phyloP scores from a whole-genome alignment of 2,113 vertebrate species.

The Brevimyrus niger region DNA sequence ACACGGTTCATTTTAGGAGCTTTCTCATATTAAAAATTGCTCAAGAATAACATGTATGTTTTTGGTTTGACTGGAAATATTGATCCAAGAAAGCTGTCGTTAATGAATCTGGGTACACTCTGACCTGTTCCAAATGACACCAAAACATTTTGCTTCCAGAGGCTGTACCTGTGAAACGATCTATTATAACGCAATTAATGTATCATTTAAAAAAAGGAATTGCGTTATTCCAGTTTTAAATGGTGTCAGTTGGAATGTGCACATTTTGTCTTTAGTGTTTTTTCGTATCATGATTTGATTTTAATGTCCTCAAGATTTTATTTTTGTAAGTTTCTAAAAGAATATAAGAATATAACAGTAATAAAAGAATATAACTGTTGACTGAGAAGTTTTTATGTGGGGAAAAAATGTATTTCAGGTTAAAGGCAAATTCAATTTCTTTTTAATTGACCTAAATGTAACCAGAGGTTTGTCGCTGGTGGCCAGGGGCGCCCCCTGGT shows the following conservation, averaged over 20 bases:
- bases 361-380: background rate
- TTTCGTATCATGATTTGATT: background rate
- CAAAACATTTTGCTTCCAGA: background rate
- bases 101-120: conserved; percentile 9
- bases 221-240: background rate
- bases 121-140: conserved; percentile 22
- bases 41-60: background rate
- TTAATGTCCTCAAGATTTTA: background rate
- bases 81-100: background rate
- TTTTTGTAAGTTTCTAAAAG: background rate
- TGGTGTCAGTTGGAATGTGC: background rate
- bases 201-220: background rate
- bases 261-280: background rate
- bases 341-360: background rate
- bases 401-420: background rate
- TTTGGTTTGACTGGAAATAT: background rate
- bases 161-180: background rate
- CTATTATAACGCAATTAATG: background rate
- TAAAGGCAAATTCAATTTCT: background rate
- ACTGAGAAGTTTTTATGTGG: background rate
- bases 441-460: background rate
- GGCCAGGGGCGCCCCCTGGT: background rate
- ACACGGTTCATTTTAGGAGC: background rate
- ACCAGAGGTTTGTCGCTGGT: background rate
- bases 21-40: background rate